Evolutionary conservation across 2,797 vertebrate genomes (phyloP).

Genomic region (Gymnoscopelus microlampas): DNA sequence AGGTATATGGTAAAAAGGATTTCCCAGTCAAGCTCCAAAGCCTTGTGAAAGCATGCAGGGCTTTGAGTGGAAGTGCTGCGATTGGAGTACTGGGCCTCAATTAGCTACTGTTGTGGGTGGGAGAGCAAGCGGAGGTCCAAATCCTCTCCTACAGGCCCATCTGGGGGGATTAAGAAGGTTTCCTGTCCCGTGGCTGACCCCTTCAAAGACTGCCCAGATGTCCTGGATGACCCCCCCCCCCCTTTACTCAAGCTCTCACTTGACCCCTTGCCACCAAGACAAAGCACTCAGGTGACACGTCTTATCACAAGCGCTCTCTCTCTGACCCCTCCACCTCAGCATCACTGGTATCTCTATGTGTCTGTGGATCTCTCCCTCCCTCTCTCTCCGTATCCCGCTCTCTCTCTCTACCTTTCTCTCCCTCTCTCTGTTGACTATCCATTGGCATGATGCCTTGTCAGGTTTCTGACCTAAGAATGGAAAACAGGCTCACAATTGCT

Average conservation of each 20-base stretch:
- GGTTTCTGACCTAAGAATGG: slow-evolving; percentile 45
- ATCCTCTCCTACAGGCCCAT: slow-evolving; percentile 74
- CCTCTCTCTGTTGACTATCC: slow-evolving; percentile 16
- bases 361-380: slow-evolving; percentile 12
- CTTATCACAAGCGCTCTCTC: slow-evolving; percentile 68
- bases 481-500: slow-evolving; percentile 47
- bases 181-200: slow-evolving; percentile 83
- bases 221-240: slow-evolving; percentile 60
- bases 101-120: slow-evolving; percentile 74
- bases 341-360: slow-evolving; percentile 54
- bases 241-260: slow-evolving; percentile 62
- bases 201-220: slow-evolving; percentile 81
- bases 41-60: slow-evolving; percentile 57
- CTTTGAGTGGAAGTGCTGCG: slow-evolving; percentile 60
- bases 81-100: slow-evolving; percentile 66
- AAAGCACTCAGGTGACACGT: slow-evolving; percentile 79
- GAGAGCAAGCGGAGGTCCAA: slow-evolving; percentile 61
- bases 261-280: slow-evolving; percentile 66
- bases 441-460: slow-evolving; percentile 31
- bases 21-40: slow-evolving; percentile 58
- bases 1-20: slow-evolving; percentile 55
- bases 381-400: background rate
- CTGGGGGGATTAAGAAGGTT: slow-evolving; percentile 80
- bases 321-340: slow-evolving; percentile 46
- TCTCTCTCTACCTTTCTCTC: background rate